Base-by-base conservation (phyloP, 2,797 vertebrate genomes). In the Uromys caudimaculatus region DNA sequence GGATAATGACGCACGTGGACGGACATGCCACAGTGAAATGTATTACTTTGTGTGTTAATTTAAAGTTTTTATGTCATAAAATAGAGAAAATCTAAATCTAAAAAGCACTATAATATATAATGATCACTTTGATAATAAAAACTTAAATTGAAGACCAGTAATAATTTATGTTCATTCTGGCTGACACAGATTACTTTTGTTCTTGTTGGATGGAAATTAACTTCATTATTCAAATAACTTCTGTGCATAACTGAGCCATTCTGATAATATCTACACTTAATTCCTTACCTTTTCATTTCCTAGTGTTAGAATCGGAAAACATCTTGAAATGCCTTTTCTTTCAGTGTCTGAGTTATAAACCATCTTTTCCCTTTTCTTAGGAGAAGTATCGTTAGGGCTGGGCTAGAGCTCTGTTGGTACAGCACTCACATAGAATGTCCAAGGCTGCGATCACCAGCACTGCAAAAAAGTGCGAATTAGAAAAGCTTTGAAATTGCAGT, bases 271-370 rank as follows among this genome's bases (percentile, higher is more conserved):
- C 87, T 89, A 32, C 56, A 71, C 54, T 86, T 95, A 85, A 92
- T 89, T 83, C 38, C 24, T 14, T 95, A 58, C 69, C 58, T 91
- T 95, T 97, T 93, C 58, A 88, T 69, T 79, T 96, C 75, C 3
- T 38, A 2, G 79, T 95, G n/a, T 38, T 91, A 81, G 19, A 90
- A 24, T 54, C 47, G 29, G 35, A 87, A 21, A 84, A 81, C 54
- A 76, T 84, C 90, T 62, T 95, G 90, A 95, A 76, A 69, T 94
- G 10, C 32, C 44, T 62, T 91, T 94, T 78, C 73, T 60, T 88
- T 88, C 62, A 71, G 3, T 50, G 88, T 89, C 38, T 81, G 44
- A 81, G 76, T 83, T 94, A 85, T 90, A 81, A 93, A 84, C 29
- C 89, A 16, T 35, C 24, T 84, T 67, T 90, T 77, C 52, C 92